Base-by-base conservation (phyloP, 30 jellyfish, hydroid and myxozoan species). In the Phacellophora camtschatica region DNA sequence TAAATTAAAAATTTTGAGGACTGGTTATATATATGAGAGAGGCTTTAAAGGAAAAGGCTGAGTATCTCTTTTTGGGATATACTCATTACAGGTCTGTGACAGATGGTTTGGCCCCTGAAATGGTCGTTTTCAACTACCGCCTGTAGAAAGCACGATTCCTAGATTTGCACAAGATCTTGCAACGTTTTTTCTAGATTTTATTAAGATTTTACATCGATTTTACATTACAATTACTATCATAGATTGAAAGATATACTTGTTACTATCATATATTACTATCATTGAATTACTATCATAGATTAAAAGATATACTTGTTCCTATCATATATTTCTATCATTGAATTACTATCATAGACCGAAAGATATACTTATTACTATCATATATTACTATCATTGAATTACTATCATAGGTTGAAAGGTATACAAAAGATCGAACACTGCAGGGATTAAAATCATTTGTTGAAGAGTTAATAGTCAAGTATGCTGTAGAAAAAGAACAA, bases 381-480 rank as follows among this genome's bases (percentile, higher is more conserved):
- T 22, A 36, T 22, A 3, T 18, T 30, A 4, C 15, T 28, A 11
- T 16, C 9, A 4, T 66, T 11, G 25, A 11, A 7, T 23, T 36
- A 57, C 16, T 20, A 7, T 63, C 22, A 3, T 65, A 81, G 92
- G 64, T 25, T 1, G 79, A 24, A 2, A 31, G 32, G 22, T 69
- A 81, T 53, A 16, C 34, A 51, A 85, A 85, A 12, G 92, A 69
- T 37, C 46, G 85, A 20, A 18, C 92, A 5, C 22, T 66, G 56
- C 85, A 66, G 12, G 58, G 42, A 27, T 59, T 81, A 24, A 62
- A 25, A 33, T 41, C 41, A 15, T 81, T 81, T 41, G 78, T 71
- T 9, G 62, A 22, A 11, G 69, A 65, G 5, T 28, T 81, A 80
- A 68, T 81, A 15, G 27, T 48, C 13, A 42, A 66, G n/a, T 51